A percentile compares a stretch with the other conserved stretches of the same genome.
phyloP scores from a whole-genome alignment of 2,888 invertebrate genomes.

The Physocephala rufipes region DNA sequence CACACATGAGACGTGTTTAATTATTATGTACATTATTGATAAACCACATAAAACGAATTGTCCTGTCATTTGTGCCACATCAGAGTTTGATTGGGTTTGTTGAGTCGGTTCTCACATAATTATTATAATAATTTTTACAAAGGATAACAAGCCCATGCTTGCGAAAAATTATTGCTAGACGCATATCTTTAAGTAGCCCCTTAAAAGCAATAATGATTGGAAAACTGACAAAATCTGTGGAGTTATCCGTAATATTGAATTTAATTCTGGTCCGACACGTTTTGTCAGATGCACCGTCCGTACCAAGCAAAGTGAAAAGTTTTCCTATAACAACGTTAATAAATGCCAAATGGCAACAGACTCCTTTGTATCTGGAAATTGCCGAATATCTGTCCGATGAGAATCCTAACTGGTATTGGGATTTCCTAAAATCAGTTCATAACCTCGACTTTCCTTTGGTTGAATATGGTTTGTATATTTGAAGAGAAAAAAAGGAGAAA shows the following conservation, averaged over 20 bases:
- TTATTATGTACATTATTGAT: no score
- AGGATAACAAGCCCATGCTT: neutral
- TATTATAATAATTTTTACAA: neutral
- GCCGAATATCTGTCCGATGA: constrained; percentile 88
- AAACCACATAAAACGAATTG: no score
- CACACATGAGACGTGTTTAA: no score
- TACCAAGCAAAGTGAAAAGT: constrained; percentile 48
- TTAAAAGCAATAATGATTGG: neutral
- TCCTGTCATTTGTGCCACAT: no score
- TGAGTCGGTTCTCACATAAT: no score
- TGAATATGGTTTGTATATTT: constrained; percentile 68
- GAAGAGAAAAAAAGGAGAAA: neutral
- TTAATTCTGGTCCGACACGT: neutral
- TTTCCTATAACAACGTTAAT: constrained; percentile 88
- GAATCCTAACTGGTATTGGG: constrained; percentile 83
- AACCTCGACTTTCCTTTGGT: constrained; percentile 71
- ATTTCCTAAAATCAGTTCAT: constrained; percentile 76
- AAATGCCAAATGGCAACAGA: constrained; percentile 94
- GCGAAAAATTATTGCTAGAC: neutral
- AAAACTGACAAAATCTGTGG: neutral
- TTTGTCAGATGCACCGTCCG: neutral
- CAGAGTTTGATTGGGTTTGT: no score
- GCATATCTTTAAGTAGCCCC: neutral
- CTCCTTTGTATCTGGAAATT: constrained; percentile 90
- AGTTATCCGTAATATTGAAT: neutral